Percentiles rank a stretch among this genome's conserved stretches.
These are phyloP conservation scores for Zonitis immaculata DNA, from an alignment of 2,888 invertebrate genomes.

Conservation along the genomic window DNA sequence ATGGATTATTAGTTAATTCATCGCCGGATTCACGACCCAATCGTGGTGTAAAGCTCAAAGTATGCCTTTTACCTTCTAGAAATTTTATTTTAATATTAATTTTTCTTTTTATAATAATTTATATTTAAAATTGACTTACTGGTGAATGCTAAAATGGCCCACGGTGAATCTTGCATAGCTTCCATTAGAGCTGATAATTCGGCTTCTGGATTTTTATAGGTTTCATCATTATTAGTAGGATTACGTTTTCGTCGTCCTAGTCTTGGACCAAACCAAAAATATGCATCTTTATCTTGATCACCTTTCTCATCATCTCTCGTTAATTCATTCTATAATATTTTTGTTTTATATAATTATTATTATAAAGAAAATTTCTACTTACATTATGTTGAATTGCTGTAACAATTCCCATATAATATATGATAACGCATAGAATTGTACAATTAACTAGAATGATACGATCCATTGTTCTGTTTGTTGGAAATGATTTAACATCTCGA, in stretches of 20 bases:
- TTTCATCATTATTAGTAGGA: conserved; percentile 34
- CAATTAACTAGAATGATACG: conserved; percentile 27
- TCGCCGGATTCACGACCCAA: conserved; percentile 49
- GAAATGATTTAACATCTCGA: conserved; percentile 5
- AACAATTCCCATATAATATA: conserved; percentile 7
- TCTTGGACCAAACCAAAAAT: conserved; percentile 54
- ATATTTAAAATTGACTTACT: too few species aligned
- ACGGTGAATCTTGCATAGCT: conserved; percentile 44
- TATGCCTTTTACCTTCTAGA: conserved; percentile 23
- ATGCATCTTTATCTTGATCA: conserved; percentile 16
- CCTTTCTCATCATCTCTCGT: neutral
- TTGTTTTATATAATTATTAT: neutral
- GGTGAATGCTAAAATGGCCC: conserved; percentile 46
- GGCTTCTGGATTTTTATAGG: conserved; percentile 28
- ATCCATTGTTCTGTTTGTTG: conserved; percentile 29
- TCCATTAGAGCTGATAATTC: conserved; percentile 44
- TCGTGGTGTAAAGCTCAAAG: conserved; percentile 49
- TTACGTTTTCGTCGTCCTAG: conserved; percentile 52
- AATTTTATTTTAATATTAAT: conserved; percentile 10
- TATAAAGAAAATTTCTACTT: neutral
- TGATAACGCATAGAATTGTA: conserved; percentile 21
- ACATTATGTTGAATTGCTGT: conserved; percentile 10
- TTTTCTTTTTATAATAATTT: conserved; percentile 7
- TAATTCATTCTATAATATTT: neutral
- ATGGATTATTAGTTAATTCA: conserved; percentile 23